Evolutionary conservation across 2,113 vertebrate genomes (phyloP), one percentile per base, ranked within the genome.

Genomic region (Cephalophus harveyi): DNA sequence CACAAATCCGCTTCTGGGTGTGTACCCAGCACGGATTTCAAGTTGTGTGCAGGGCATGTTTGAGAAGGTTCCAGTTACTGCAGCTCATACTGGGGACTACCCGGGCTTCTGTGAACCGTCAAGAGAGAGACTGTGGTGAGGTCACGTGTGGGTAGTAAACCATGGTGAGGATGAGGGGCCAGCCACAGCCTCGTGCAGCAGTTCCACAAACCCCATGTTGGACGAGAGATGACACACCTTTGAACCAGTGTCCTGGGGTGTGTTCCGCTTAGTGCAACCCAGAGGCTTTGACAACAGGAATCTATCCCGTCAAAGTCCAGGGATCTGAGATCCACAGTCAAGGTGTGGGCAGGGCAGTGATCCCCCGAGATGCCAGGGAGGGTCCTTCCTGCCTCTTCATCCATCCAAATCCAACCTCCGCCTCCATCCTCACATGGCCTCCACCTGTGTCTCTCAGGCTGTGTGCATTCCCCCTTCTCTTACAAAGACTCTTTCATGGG

Each of bases 71-170:
- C 48, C 0, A 2, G 33, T 33, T 33, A 3, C 43, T 8, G 16
- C 1, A 14, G 40, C 59, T 60, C 83, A 57, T 3, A 7, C 14
- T 1, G n/a, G 48, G 40, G 40, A 25, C 81, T 14, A 21, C 8
- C 36, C 4, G 4, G 82, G 15, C 0, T 48, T 23, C 33, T 7
- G 6, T 27, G 21, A 50, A 7, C 46, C 1, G 2, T 30, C 1
- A 55, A 25, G 23, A 48, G 62, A 79, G 48, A 28, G 5, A 0
- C 0, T 2, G 30, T 13, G 71, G 23, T 7, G 50, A 27, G 59
- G 9, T 25, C 59, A 21, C 1, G 1, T 1, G 3, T 2, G 36
- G 21, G 17, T 16, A 3, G 28, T 12, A 13, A 28, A 7, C 50
- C 2, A 4, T 10, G 28, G 46, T 40, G 23, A 50, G 50, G 3